These are phyloP conservation scores for Sinhomidia bicolor DNA, from an alignment of 2,888 invertebrate species.

Conservation along the genomic window DNA sequence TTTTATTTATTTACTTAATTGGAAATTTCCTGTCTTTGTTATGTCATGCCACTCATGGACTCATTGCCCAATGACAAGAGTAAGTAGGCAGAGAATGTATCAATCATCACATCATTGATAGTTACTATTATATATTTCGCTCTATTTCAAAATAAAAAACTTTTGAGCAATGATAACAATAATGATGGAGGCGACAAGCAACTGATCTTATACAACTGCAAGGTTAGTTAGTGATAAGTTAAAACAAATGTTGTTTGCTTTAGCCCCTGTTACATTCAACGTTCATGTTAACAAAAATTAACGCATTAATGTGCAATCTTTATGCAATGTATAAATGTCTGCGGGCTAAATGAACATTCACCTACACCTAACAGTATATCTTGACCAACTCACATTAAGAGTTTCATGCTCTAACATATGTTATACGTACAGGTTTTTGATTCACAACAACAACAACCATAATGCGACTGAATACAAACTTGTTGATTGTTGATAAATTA, in stretches of 20 bases:
- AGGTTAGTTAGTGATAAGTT: conserved; percentile 9
- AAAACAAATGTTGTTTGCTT: neutral
- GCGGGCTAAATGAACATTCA: no score
- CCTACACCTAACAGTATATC: neutral
- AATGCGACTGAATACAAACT: no score
- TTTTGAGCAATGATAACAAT: neutral
- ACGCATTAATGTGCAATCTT: no score
- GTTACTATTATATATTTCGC: neutral
- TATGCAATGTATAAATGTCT: no score
- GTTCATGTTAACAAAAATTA: neutral
- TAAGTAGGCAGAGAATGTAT: neutral
- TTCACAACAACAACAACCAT: no score
- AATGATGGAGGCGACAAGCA: conserved; percentile 21
- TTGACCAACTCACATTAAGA: no score
- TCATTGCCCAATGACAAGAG: neutral
- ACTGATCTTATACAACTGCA: conserved; percentile 11
- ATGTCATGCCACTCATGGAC: neutral
- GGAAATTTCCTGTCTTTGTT: conserved; percentile 20
- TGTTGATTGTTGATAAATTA: no score
- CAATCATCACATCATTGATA: neutral
- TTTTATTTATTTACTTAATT: conserved; percentile 5
- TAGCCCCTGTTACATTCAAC: neutral
- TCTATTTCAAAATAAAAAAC: neutral
- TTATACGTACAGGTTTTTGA: no score
- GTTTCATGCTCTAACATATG: no score